Evolutionary conservation across 2,113 vertebrate species (phyloP).

Genomic region (Dendrocopos noguchii): DNA sequence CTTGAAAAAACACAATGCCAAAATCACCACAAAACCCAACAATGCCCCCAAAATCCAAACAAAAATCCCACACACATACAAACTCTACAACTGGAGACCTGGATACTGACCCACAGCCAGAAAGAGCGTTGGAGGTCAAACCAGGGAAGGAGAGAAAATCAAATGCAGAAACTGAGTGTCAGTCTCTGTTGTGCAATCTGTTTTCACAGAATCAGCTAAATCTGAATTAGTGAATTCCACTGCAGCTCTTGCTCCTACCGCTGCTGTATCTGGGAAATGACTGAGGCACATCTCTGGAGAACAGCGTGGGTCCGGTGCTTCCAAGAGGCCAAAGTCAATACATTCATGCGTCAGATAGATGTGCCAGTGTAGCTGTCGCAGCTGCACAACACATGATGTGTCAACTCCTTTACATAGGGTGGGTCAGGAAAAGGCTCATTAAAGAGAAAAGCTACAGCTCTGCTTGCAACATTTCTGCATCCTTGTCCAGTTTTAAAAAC

Average conservation of each 20-base stretch:
- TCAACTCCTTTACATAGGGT: conserved; percentile 66
- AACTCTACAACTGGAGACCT: not conserved
- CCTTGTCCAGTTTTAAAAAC: conserved; percentile 58
- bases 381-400: conserved; percentile 73
- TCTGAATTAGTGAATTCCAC: conserved; percentile 19
- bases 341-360: conserved; percentile 56
- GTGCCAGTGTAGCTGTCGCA: conserved; percentile 36
- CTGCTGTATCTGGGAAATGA: conserved; percentile 31
- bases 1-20: not conserved
- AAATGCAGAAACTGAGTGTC: conserved; percentile 55
- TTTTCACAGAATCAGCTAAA: conserved; percentile 6
- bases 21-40: not conserved
- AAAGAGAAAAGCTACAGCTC: conserved; percentile 66
- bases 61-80: not conserved
- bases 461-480: conserved; percentile 68
- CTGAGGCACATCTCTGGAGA: conserved; percentile 35
- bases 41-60: accelerated
- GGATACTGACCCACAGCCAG: conserved; percentile 5
- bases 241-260: not conserved
- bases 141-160: conserved; percentile 46
- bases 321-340: conserved; percentile 57
- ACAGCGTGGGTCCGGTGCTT: conserved; percentile 45
- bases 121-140: not conserved
- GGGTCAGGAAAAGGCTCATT: conserved; percentile 73
- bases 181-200: not conserved